These are phyloP conservation scores for Tetragnatha versicolor DNA, from an alignment of 1,140 invertebrate genomes.

Conservation along the genomic window DNA sequence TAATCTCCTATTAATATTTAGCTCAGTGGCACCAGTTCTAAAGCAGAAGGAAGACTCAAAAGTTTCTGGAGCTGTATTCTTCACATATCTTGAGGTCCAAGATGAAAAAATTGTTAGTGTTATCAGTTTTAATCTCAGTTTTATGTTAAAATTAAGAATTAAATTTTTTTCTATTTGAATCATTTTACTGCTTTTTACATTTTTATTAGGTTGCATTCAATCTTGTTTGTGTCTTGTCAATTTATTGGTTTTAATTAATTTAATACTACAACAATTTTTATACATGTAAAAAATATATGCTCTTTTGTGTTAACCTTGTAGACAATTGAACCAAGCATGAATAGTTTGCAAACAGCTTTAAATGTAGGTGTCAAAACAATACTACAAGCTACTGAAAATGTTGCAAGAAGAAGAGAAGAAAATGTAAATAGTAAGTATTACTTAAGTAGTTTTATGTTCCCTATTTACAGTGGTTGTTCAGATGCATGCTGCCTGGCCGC, in stretches of 20 bases:
- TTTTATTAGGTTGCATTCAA: no score
- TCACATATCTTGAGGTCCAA: conserved; percentile 13
- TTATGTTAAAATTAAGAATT: no score
- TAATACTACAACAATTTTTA: no score
- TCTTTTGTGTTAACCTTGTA: no score
- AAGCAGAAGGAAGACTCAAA: conserved; percentile 3
- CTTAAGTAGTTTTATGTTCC: no score
- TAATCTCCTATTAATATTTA: neutral
- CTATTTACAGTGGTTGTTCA: no score
- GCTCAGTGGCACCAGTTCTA: conserved; percentile 4
- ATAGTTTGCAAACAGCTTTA: conserved; percentile 16
- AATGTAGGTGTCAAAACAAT: conserved; percentile 15
- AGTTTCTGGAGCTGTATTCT: neutral
- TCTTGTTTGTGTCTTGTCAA: no score
- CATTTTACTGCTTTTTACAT: no score
- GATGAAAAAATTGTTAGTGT: conserved; percentile 19
- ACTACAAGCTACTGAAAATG: conserved; percentile 4
- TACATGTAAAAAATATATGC: no score
- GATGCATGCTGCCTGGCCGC: no score
- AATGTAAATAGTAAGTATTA: neutral
- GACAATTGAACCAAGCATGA: conserved; percentile 29
- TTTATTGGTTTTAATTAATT: no score
- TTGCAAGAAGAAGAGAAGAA: conserved; percentile 4
- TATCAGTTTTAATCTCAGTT: neutral
- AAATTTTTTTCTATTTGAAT: no score